A percentile compares a stretch with the other conserved stretches of the same genome.
Conservation (phyloP, 2,888 invertebrate genomes). For the Coecobrya sp. region DNA sequence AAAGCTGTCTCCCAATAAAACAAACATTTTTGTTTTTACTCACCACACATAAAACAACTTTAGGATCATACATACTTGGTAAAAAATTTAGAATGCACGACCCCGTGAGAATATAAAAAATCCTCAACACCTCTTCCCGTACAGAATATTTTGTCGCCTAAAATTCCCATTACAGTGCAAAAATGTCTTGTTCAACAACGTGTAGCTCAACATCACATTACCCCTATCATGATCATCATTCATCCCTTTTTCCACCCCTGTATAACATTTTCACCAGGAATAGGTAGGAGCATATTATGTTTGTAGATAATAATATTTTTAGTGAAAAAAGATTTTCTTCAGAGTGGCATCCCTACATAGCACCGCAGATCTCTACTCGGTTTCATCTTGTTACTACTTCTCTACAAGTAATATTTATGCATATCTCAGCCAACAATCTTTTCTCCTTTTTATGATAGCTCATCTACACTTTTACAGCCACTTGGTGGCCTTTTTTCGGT, state of each 20-base stretch:
- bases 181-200: conserved; percentile 28
- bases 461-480: conserved; percentile 82
- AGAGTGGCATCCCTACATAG: neutral
- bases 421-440: conserved; percentile 70
- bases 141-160: neutral
- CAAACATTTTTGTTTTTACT: neutral
- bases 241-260: conserved; percentile 34
- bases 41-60: neutral
- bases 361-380: neutral
- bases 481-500: conserved; percentile 81
- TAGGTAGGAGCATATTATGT: neutral
- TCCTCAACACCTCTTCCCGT: conserved; percentile 49
- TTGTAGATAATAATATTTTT: neutral
- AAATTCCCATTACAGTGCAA: conserved; percentile 22
- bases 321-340: conserved; percentile 14
- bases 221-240: conserved; percentile 52
- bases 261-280: neutral
- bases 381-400: neutral
- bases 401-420: conserved; percentile 59
- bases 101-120: conserved; percentile 26
- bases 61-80: neutral
- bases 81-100: conserved; percentile 13
- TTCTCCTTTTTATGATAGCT: conserved; percentile 72
- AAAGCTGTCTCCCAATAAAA: conserved; percentile 4
- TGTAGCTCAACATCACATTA: conserved; percentile 40